Evolutionary conservation across 2,797 vertebrate species (phyloP).

Genomic region (Scolopax rusticola): DNA sequence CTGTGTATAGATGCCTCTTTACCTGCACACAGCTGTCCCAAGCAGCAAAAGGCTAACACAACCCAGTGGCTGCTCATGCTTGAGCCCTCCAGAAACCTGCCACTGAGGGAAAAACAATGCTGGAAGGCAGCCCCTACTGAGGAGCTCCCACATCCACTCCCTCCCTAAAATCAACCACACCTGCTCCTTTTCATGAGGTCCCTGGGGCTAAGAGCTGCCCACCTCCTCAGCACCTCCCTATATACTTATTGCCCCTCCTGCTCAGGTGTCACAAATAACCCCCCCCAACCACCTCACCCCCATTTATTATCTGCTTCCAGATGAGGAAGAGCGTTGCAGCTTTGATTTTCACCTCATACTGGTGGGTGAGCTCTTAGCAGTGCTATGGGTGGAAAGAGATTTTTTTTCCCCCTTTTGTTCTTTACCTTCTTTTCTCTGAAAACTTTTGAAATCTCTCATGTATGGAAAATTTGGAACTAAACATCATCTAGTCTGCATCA

Average conservation of each 20-base stretch:
- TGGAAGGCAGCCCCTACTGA: not conserved
- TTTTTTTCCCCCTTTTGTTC: not conserved
- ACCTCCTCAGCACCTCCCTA: not conserved
- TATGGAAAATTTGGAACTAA: not conserved
- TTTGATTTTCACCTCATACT: not conserved
- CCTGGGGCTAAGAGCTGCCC: rapidly evolving
- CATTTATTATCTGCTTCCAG: too few relatives aligned
- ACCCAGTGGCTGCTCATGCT: not conserved
- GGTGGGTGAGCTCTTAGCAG: not conserved
- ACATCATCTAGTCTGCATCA: not conserved
- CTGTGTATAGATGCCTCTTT: not conserved
- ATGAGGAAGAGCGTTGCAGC: too few relatives aligned
- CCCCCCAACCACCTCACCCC: too few relatives aligned
- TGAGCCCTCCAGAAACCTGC: not conserved
- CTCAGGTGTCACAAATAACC: not conserved
- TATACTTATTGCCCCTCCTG: not conserved
- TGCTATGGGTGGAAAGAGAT: not conserved
- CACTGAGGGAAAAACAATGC: not conserved
- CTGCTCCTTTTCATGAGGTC: not conserved
- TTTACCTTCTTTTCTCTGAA: not conserved
- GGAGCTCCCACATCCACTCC: not conserved
- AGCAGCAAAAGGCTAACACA: not conserved
- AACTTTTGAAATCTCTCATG: not conserved
- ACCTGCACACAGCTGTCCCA: conserved; percentile 17
- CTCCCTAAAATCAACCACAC: not conserved